Evolutionary conservation across 2,888 invertebrate genomes (phyloP).

Genomic region (Agrochola lota): DNA sequence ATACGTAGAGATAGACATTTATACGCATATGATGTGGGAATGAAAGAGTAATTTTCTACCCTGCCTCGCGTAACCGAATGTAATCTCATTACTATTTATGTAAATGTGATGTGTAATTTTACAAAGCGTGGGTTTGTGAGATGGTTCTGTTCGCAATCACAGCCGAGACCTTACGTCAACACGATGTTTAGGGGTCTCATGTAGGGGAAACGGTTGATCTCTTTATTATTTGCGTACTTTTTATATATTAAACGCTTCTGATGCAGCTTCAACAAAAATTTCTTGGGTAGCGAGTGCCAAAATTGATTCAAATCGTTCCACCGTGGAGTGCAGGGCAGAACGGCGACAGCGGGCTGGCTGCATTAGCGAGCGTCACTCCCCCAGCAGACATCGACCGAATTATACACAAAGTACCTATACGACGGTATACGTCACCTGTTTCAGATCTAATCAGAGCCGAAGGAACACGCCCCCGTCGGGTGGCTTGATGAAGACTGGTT

Average conservation of each 20-base stretch:
- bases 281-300: slow-evolving; percentile 55
- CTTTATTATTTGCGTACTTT: neutral
- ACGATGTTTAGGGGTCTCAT: slow-evolving; percentile 5
- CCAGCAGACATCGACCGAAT: slow-evolving; percentile 38
- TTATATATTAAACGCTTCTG: neutral
- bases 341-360: slow-evolving; percentile 44
- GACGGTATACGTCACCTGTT: slow-evolving; percentile 34
- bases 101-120: slow-evolving; percentile 66
- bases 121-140: slow-evolving; percentile 59
- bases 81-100: slow-evolving; percentile 70
- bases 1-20: slow-evolving; percentile 70
- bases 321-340: slow-evolving; percentile 39
- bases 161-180: slow-evolving; percentile 43
- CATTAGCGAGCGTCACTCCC: slow-evolving; percentile 65
- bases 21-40: slow-evolving; percentile 74
- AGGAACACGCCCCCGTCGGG: slow-evolving; percentile 3
- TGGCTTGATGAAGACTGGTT: slow-evolving; percentile 11
- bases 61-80: slow-evolving; percentile 67
- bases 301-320: slow-evolving; percentile 67
- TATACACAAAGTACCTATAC: slow-evolving; percentile 25
- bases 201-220: slow-evolving; percentile 14
- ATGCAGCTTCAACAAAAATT: slow-evolving; percentile 33
- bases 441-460: slow-evolving; percentile 52
- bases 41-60: slow-evolving; percentile 74
- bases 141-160: slow-evolving; percentile 52